Percentiles rank a stretch among this genome's conserved stretches.
Evolutionary conservation across 2,797 vertebrate genomes (phyloP).

Genomic region (Betta splendens): DNA sequence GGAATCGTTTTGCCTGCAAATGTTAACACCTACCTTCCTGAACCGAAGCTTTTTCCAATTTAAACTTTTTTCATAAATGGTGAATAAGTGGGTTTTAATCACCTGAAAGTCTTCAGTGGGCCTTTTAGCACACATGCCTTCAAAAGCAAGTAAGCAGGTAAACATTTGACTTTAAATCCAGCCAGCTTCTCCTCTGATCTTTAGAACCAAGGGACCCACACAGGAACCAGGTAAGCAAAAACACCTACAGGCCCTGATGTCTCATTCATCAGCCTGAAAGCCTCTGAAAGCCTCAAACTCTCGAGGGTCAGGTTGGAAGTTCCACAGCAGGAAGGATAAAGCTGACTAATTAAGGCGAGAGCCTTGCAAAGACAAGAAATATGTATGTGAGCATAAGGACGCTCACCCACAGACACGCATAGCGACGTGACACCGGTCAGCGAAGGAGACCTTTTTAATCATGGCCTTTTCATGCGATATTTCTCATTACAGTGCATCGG

Average conservation of each 20-base stretch:
- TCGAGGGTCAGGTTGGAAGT: slow-evolving; percentile 54
- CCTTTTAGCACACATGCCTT: slow-evolving; percentile 6
- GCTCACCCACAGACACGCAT: slow-evolving; percentile 14
- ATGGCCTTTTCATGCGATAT: background rate
- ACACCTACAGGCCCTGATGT: slow-evolving; percentile 20
- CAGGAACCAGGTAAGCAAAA: slow-evolving; percentile 7
- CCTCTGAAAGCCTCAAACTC: slow-evolving; percentile 55
- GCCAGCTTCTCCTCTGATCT: slow-evolving; percentile 31
- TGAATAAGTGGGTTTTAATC: slow-evolving; percentile 11
- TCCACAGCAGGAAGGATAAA: slow-evolving; percentile 43
- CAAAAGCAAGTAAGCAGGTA: slow-evolving; percentile 18
- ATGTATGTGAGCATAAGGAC: slow-evolving; percentile 15
- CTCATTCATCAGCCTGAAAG: slow-evolving; percentile 60
- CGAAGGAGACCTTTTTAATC: too few species aligned
- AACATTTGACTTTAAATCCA: slow-evolving; percentile 54
- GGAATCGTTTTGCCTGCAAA: slow-evolving; percentile 14
- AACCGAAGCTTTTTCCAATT: slow-evolving; percentile 31
- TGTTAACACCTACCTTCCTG: slow-evolving; percentile 21
- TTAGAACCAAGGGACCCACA: slow-evolving; percentile 27
- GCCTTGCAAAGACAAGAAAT: slow-evolving; percentile 30
- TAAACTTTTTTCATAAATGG: slow-evolving; percentile 1
- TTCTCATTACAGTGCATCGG: too few species aligned
- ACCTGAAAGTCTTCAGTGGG: background rate
- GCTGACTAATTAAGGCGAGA: slow-evolving; percentile 62
- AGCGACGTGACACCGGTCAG: background rate